Base-by-base conservation (phyloP, 2,113 vertebrate genomes). In the Thermophis baileyi region DNA sequence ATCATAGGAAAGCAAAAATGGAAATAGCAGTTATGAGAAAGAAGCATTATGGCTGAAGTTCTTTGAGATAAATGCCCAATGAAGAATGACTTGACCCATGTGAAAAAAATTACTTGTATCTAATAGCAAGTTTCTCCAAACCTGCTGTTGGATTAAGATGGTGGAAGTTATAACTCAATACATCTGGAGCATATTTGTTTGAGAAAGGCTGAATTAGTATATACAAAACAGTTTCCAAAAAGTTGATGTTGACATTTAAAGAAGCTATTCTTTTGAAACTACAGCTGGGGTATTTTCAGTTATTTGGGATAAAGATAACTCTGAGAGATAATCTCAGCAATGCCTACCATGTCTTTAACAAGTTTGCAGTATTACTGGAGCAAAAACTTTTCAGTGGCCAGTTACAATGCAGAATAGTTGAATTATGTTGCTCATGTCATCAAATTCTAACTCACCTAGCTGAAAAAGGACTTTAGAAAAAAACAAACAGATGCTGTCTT, bases 41-140 rank as follows among this genome's bases (percentile, higher is more conserved):
- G 46, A 93, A 94, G 47, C 25, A 88, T 57, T 35, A 93, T 94
- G 85, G 18, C 86, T 93, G 69, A 54, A 93, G 94, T 91, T 95
- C 95, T 90, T 44, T 94, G 90, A 96, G 86, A 85, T 94, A 92
- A 53, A 94, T 30, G 24, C 24, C 49, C 44, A 89, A 55, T 24
- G 27, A 86, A 57, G 20, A 40, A 86, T 47, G 25, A 53, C 69
- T 60, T 27, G 63, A 10, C 50, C 20, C 25, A 27, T 5, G 35
- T 6, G 54, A 49, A 30, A 51, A 30, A 24, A 85, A 12, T 16
- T 44, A 55, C 1, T 88, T 3, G 14, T 81, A 18, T n/a, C 6
- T 20, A 74, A 25, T 74, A 25, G n/a, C 14, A 74, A 4, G n/a
- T 74, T 74, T 16, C 63, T 16, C 12, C 30, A 81, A 81, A 40